Evolutionary conservation across 2,113 vertebrate species (phyloP).

Genomic region (Poicephalus meyeri): DNA sequence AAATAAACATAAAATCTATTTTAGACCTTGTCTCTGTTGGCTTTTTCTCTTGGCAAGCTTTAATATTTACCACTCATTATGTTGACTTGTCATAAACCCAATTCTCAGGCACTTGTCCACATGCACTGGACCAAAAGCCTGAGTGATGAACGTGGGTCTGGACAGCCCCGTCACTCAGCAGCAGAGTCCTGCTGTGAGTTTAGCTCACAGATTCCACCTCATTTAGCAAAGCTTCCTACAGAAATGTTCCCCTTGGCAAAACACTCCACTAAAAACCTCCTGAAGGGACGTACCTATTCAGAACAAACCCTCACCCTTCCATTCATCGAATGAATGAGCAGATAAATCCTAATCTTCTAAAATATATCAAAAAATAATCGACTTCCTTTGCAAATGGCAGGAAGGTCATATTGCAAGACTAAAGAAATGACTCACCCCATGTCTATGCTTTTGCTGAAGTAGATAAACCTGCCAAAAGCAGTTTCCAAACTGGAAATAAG

Average conservation of each 20-base stretch:
- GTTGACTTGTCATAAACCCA: neutral
- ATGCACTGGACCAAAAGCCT: neutral
- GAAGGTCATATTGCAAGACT: slow-evolving; percentile 18
- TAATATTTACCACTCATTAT: neutral
- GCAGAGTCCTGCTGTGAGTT: neutral
- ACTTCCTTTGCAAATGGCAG: slow-evolving; percentile 22
- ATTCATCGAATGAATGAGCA: neutral
- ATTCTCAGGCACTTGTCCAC: neutral
- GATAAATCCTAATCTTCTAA: neutral
- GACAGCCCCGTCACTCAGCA: neutral
- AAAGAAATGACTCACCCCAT: slow-evolving; percentile 7
- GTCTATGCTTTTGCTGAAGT: slow-evolving; percentile 26
- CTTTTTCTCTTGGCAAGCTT: neutral
- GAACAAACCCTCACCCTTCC: neutral
- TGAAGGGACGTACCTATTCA: neutral
- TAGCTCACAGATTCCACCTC: neutral
- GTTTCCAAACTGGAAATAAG: slow-evolving; percentile 46
- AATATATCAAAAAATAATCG: neutral
- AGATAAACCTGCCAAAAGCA: slow-evolving; percentile 36
- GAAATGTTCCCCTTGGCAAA: neutral
- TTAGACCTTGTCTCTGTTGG: neutral
- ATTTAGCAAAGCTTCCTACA: neutral
- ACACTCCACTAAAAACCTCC: neutral
- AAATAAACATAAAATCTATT: slow-evolving; percentile 49
- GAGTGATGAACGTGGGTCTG: fast-evolving